Evolutionary conservation across 2,113 vertebrate species (phyloP), one percentile per base, ranked within the genome.

Genomic region (Etheostoma cragini): DNA sequence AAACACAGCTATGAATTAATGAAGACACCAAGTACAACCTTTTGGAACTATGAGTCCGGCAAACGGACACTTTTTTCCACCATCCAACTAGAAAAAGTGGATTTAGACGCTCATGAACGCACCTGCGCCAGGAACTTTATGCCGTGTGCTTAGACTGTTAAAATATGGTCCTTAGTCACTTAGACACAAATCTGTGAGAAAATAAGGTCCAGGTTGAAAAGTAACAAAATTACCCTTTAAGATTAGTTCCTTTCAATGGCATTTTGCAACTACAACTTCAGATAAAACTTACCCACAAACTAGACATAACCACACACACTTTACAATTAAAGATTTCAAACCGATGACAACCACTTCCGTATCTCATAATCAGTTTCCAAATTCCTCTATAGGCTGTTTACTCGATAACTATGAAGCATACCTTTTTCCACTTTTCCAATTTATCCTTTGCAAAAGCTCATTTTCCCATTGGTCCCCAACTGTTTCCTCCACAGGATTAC

Each of bases 401-500:
- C 46, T 74, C 30, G 0, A 24, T 69, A 82, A 76, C 67, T 73
- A 49, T 86, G 67, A 76, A 58, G 65, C 73, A 53, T 61, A 73
- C 30, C 14, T 65, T 74, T 56, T 63, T 63, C 45, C 24, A 81
- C 45, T 88, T 69, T 87, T 82, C 76, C 74, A 78, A 64, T 89
- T 86, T 85, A 78, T 78, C 57, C 66, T 80, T 77, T 83, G 82
- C 81, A 83, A 82, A 84, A 90, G 81, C 84, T 87, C 21, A 85
- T 91, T 91, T 92, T 61, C 88, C 76, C 61, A 67, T 66, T 13
- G 6, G 69, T 80, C 42, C 63, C 68, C 63, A 72, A 82, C 61
- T 50, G 67, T 84, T 88, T 76, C 78, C 80, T 93, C 87, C 76
- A 63, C 54, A 87, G 84, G 53, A 89, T 88, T 88, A 84, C 77